Evolutionary conservation across 2,888 invertebrate species (phyloP), one percentile per base, ranked within the genome.

Genomic region (Drosophila ochracea): DNA sequence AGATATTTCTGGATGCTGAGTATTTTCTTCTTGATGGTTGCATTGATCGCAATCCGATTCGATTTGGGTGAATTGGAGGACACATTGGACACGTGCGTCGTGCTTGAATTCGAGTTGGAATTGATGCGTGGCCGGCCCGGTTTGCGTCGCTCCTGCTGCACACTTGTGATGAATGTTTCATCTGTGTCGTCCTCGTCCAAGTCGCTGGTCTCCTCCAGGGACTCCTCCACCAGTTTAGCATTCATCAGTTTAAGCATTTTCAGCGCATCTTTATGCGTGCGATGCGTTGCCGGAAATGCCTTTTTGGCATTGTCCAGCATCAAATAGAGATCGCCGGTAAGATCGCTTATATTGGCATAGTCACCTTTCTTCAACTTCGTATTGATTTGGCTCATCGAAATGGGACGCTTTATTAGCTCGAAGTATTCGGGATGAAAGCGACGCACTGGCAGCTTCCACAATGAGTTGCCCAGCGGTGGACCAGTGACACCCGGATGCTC

Each of bases 301-400:
- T 96, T 96, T 92, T 97, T 97, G 16, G 99, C 99, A 94, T 99
- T 99, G 92, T 98, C 98, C 93, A 99, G 98, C 96, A 99, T 98
- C 58, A 98, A 95, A 91, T 98, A 98, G 94, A 99, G 95, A 92
- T 99, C 99, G 0, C 97, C 97, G 0, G 98, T 97, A 50, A 99
- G 96, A 92, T 98, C 98, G 35, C 96, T 97, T 1, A 98, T 94
- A 16, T 97, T 97, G 0, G 96, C 96, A 92, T 98, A 98, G 82
- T 95, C 96, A 31, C 97, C 97, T 80, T 96, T 96, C 88, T 96
- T 95, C n/a, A 98, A 95, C 92, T 97, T 97, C 68, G 96, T 96
- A 81, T 96, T 95, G 73, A 99, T 99, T 94, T 99, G 98, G 82
- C 97, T 96, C 89, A 99, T 94, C 0, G 99, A 99, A 83, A 99